Base-by-base conservation (phyloP, 2,113 vertebrate genomes). In the Hypocryptadius cinnamomeus region DNA sequence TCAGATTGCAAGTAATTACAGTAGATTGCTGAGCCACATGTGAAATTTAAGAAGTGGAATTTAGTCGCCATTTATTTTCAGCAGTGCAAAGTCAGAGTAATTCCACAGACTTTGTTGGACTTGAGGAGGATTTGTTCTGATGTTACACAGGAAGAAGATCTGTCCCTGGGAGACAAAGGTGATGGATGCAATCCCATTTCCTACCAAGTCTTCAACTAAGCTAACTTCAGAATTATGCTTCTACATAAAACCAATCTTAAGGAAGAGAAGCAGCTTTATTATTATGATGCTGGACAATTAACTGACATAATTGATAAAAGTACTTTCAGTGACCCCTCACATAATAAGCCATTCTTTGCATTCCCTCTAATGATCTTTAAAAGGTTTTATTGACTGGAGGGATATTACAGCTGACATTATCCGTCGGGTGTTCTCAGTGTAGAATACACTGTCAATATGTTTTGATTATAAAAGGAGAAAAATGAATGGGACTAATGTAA, bases 41-140 rank as follows among this genome's bases (percentile, higher is more conserved):
- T 53, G 91, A 90, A 93, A 95, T 84, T 90, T 85, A 87, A 80
- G 79, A 66, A 65, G 50, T 28, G 51, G 61, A 73, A 80, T 76
- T 90, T 71, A 91, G 69, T 44, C 87, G 60, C 65, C 13, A 51
- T 74, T 95, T 96, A 92, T 68, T 96, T 88, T 68, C 85, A 85
- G 90, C 90, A 85, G 87, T 96, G 95, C 96, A 95, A 93, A 97
- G 90, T 89, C 95, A 86, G 87, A 95, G 85, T 60, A 93, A 94
- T 91, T 90, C 76, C 81, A 83, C 79, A 87, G 91, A 71, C 76
- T 91, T 91, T 10, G 48, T 25, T 68, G 51, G 82, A 78, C 56
- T 86, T 53, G 50, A 73, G 64, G 44, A 92, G 56, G 51, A 79
- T 92, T 85, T 76, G 30, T 74, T 90, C 72, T 83, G 82, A 59